A percentile compares a stretch with the other conserved stretches of the same genome.
Conservation (phyloP, 2,113 vertebrate genomes). For the Steatornis caripensis region DNA sequence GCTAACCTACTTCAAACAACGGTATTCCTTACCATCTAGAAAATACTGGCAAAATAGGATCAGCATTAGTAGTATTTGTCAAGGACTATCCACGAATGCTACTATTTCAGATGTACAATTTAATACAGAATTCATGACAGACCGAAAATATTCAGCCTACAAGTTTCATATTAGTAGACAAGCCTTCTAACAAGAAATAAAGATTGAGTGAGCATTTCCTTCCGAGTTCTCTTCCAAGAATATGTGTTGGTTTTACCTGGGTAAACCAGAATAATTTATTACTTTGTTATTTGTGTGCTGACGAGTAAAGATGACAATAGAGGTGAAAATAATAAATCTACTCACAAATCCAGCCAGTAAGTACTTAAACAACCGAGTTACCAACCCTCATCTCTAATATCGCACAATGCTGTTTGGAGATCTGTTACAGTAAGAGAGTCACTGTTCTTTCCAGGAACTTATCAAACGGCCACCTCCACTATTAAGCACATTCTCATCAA, state of each 20-base stretch:
- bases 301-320: background rate
- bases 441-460: background rate
- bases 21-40: background rate
- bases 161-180: background rate
- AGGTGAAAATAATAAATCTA: background rate
- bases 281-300: background rate
- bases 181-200: background rate
- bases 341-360: background rate
- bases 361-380: background rate
- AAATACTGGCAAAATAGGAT: background rate
- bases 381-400: background rate
- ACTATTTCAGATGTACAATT: background rate
- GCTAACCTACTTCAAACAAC: background rate
- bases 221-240: background rate
- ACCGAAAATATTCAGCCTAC: background rate
- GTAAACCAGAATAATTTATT: background rate
- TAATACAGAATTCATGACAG: background rate
- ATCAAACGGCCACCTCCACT: background rate
- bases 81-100: background rate
- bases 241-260: background rate
- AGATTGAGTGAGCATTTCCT: background rate
- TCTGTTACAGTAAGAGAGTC: background rate
- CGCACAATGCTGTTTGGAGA: background rate
- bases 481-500: background rate
- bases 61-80: background rate